These are phyloP conservation scores for Hirundo rustica DNA, from an alignment of 2,797 vertebrate genomes.

Conservation along the genomic window DNA sequence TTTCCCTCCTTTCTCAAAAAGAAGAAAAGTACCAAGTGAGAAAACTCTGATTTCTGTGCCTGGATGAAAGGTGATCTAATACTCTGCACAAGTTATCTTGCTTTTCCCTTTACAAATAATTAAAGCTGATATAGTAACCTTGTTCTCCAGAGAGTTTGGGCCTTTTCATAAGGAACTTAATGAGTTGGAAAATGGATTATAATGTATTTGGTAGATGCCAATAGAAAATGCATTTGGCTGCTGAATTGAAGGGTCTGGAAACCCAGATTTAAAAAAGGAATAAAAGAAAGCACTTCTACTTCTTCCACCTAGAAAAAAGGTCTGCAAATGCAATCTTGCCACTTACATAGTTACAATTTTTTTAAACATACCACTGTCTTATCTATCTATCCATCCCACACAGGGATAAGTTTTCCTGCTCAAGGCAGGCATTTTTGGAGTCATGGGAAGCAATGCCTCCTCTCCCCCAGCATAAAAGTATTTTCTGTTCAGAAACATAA, in stretches of 20 bases:
- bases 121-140: neutral
- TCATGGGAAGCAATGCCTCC: neutral
- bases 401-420: neutral
- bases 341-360: neutral
- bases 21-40: neutral
- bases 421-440: neutral
- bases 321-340: neutral
- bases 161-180: neutral
- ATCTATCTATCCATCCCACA: neutral
- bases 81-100: neutral
- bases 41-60: neutral
- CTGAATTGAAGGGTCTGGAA: neutral
- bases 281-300: neutral
- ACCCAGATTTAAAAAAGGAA: neutral
- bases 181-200: neutral
- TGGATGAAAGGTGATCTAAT: neutral
- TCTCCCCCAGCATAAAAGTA: neutral
- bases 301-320: neutral
- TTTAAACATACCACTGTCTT: neutral
- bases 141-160: neutral
- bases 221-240: neutral
- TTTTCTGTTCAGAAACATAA: neutral
- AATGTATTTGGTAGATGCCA: neutral
- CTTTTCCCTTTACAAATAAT: neutral
- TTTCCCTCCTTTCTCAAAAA: neutral